A percentile compares a stretch with the other conserved stretches of the same genome.
Conservation (phyloP, 2,888 invertebrate species). For the Yponomeuta plumbellus region DNA sequence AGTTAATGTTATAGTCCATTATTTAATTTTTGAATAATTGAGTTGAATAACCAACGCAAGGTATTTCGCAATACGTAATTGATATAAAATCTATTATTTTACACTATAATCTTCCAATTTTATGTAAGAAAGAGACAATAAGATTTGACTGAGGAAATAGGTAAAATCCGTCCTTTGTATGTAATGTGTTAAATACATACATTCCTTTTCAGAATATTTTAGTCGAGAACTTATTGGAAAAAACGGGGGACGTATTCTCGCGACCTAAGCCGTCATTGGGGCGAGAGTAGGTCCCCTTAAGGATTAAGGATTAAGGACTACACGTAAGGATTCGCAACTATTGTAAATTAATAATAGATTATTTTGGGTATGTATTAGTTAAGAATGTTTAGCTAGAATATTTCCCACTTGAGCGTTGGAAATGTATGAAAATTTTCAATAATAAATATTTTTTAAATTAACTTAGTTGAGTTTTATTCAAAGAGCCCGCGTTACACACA, state of each 20-base stretch:
- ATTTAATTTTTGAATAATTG: slow-evolving; percentile 22
- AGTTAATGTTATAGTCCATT: slow-evolving; percentile 30
- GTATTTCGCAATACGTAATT: slow-evolving; percentile 22
- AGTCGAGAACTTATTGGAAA: background rate
- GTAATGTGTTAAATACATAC: slow-evolving; percentile 30
- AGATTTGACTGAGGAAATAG: slow-evolving; percentile 34
- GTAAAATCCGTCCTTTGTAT: slow-evolving; percentile 37
- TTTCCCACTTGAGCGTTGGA: slow-evolving; percentile 41
- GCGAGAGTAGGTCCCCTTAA: background rate
- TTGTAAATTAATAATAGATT: slow-evolving; percentile 36
- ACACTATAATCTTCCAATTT: slow-evolving; percentile 8
- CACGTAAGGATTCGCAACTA: slow-evolving; percentile 23
- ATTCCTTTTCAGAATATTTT: slow-evolving; percentile 22
- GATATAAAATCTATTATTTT: slow-evolving; percentile 11
- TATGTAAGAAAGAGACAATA: slow-evolving; percentile 6
- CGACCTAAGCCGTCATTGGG: background rate
- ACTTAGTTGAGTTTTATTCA: slow-evolving; percentile 19
- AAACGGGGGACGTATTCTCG: background rate
- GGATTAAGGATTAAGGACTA: no score
- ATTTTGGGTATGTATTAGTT: slow-evolving; percentile 21
- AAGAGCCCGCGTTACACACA: slow-evolving; percentile 19
- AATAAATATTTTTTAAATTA: slow-evolving; percentile 55
- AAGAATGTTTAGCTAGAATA: slow-evolving; percentile 40
- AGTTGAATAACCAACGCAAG: slow-evolving; percentile 23
- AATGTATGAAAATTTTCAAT: slow-evolving; percentile 65